A percentile compares a stretch with the other conserved stretches of the same genome.
These are phyloP conservation scores for Pollachius pollachius DNA, from an alignment of 2,113 vertebrate genomes.

Conservation along the genomic window DNA sequence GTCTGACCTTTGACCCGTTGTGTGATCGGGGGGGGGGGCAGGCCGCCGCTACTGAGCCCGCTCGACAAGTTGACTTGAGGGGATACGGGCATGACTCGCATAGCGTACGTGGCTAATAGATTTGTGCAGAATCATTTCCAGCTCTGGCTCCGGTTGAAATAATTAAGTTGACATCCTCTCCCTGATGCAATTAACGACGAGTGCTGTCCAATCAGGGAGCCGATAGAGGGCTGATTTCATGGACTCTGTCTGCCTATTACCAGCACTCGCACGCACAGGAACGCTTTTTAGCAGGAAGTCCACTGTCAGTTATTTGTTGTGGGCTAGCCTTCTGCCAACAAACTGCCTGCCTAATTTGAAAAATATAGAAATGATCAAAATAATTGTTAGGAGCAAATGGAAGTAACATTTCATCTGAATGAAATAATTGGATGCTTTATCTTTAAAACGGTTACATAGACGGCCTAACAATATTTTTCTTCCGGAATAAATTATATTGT, in stretches of 20 bases:
- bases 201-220: constrained; percentile 58
- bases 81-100: constrained; percentile 57
- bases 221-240: constrained; percentile 66
- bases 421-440: too few relatives aligned
- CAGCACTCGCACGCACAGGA: background rate
- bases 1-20: too few relatives aligned
- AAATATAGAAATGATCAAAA: too few relatives aligned
- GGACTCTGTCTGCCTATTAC: constrained; percentile 44
- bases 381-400: too few relatives aligned
- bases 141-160: constrained; percentile 53
- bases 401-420: too few relatives aligned
- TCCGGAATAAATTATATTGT: too few relatives aligned
- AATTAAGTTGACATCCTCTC: constrained; percentile 71
- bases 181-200: constrained; percentile 62
- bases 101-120: constrained; percentile 65
- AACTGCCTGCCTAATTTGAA: too few relatives aligned
- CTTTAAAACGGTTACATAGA: too few relatives aligned
- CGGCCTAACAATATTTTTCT: too few relatives aligned
- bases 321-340: too few relatives aligned
- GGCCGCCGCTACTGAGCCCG: constrained; percentile 3
- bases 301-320: too few relatives aligned
- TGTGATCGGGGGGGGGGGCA: background rate
- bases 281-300: too few relatives aligned
- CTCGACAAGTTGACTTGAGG: constrained; percentile 52
- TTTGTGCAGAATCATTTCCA: constrained; percentile 60